These are phyloP conservation scores for Andrena trimmerana DNA, from an alignment of 2,888 invertebrate species.

Conservation along the genomic window DNA sequence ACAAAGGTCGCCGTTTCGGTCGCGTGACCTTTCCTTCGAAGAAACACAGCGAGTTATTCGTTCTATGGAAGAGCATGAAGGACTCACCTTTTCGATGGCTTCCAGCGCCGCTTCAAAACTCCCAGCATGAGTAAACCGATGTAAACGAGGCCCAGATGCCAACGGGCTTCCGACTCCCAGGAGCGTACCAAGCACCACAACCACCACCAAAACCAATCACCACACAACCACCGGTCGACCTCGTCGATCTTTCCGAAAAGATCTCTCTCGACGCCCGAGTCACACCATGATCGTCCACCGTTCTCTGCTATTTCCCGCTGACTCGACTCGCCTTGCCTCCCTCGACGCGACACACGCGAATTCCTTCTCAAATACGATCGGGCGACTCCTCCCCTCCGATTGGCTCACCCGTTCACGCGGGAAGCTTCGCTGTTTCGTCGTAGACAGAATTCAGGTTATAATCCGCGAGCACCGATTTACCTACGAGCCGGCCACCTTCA, in stretches of 20 bases:
- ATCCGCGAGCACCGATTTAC: constrained; percentile 6
- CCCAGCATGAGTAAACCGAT: constrained; percentile 80
- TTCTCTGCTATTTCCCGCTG: constrained; percentile 40
- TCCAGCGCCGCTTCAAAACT: constrained; percentile 83
- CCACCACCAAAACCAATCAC: constrained; percentile 72
- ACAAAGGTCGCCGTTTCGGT: background rate
- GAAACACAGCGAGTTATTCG: no score
- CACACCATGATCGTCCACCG: constrained; percentile 65
- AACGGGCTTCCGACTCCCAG: constrained; percentile 72
- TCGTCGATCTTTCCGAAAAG: constrained; percentile 66
- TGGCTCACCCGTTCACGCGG: constrained; percentile 22
- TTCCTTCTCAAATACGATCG: constrained; percentile 1
- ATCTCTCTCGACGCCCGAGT: constrained; percentile 57
- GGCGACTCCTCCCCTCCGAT: background rate
- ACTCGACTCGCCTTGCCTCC: constrained; percentile 9
- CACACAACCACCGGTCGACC: constrained; percentile 64
- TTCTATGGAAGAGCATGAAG: background rate
- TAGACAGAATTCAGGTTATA: constrained; percentile 4
- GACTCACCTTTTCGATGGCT: constrained; percentile 81
- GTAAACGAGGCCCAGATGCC: constrained; percentile 72
- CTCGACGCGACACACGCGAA: constrained; percentile 23
- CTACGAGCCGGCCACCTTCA: background rate
- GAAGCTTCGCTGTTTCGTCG: background rate
- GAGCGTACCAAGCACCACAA: constrained; percentile 65
- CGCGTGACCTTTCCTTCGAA: no score